A percentile compares a stretch with the other conserved stretches of the same genome.
These are phyloP conservation scores for Hyperoplus immaculatus DNA, from an alignment of 2,797 vertebrate genomes.

Conservation along the genomic window DNA sequence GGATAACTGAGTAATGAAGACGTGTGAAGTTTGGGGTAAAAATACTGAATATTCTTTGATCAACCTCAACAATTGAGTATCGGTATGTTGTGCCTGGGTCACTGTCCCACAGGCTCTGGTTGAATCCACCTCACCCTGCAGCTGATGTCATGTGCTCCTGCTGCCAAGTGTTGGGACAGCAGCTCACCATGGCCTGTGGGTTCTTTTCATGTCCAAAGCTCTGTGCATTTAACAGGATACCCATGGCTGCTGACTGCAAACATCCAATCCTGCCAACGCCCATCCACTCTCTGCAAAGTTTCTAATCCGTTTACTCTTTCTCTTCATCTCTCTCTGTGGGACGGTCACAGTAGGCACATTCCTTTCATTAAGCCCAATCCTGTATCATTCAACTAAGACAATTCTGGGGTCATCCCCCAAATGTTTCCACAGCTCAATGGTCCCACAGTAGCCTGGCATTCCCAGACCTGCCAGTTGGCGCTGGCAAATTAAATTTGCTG, in stretches of 20 bases:
- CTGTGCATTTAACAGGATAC: conserved; percentile 41
- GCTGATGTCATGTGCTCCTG: conserved; percentile 32
- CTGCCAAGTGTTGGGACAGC: conserved; percentile 25
- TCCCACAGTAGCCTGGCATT: no score
- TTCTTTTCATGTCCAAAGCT: conserved; percentile 38
- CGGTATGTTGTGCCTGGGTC: not conserved
- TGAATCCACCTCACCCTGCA: conserved; percentile 7
- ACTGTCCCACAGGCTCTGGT: not conserved
- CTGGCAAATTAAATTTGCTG: no score
- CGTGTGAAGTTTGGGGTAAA: not conserved
- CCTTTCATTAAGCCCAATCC: not conserved
- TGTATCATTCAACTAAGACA: no score
- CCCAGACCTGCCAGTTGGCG: no score
- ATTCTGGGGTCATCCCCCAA: no score
- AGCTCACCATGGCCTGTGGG: conserved; percentile 12
- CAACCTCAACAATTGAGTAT: not conserved
- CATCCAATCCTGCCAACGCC: conserved; percentile 2
- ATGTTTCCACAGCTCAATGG: no score
- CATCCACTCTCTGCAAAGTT: conserved; percentile 4
- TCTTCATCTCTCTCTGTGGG: conserved; percentile 16
- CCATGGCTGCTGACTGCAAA: conserved; percentile 34
- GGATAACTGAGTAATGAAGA: no score
- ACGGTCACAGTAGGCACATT: conserved; percentile 39
- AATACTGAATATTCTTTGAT: not conserved
- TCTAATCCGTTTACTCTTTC: conserved; percentile 25